These are phyloP conservation scores for Centruroides vittatus DNA, from an alignment of 1,140 invertebrate species.

Conservation along the genomic window DNA sequence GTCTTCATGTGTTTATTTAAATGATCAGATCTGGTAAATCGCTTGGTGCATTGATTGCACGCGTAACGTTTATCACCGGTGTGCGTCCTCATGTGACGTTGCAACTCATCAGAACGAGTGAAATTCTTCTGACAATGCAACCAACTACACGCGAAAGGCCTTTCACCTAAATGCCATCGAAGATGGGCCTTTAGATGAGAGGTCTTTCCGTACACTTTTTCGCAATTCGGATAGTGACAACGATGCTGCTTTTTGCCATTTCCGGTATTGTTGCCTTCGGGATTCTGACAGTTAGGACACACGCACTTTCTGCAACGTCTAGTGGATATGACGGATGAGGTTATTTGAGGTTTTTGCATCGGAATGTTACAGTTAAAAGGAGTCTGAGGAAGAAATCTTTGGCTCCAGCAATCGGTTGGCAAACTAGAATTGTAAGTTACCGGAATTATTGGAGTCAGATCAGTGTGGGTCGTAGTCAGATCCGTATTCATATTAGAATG, in stretches of 20 bases:
- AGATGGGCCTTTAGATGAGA: slow-evolving; percentile 30
- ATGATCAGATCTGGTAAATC: too few relatives aligned
- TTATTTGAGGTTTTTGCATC: not conserved
- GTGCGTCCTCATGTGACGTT: slow-evolving; percentile 17
- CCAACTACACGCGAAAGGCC: slow-evolving; percentile 83
- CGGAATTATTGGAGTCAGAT: too few relatives aligned
- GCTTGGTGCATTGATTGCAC: too few relatives aligned
- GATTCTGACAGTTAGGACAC: slow-evolving; percentile 33
- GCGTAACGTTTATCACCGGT: not conserved
- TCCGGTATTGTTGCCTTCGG: slow-evolving; percentile 18
- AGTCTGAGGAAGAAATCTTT: too few relatives aligned
- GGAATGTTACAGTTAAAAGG: too few relatives aligned
- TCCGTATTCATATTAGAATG: too few relatives aligned
- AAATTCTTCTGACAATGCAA: slow-evolving; percentile 76
- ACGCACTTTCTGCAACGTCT: slow-evolving; percentile 21
- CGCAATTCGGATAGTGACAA: slow-evolving; percentile 90
- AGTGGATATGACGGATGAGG: not conserved
- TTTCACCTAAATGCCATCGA: slow-evolving; percentile 77
- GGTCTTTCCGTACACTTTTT: slow-evolving; percentile 23
- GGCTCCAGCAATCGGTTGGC: too few relatives aligned
- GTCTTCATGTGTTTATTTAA: too few relatives aligned
- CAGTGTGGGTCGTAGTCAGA: too few relatives aligned
- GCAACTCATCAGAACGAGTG: slow-evolving; percentile 40
- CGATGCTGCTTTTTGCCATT: slow-evolving; percentile 77
- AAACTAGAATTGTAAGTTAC: too few relatives aligned